Percentiles rank a stretch among this genome's conserved stretches.
Evolutionary conservation across 2,888 invertebrate genomes (phyloP).

Genomic region (Formica aserva): DNA sequence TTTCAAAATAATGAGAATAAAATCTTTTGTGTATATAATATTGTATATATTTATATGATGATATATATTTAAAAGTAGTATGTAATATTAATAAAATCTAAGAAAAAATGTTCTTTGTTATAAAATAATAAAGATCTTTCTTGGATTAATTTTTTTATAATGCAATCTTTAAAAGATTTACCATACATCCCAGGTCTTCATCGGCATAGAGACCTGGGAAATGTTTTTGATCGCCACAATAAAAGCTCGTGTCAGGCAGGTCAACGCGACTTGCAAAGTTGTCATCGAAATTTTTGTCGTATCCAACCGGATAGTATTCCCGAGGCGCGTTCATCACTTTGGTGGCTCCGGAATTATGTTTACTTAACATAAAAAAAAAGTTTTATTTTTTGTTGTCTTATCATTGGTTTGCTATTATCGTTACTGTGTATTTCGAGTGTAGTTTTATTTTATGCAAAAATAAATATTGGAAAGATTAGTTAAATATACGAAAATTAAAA

Average conservation of each 20-base stretch:
- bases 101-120: no score
- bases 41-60: not conserved
- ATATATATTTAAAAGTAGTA: not conserved
- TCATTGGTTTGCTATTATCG: not conserved
- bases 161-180: conserved; percentile 84
- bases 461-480: not conserved
- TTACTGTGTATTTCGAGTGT: not conserved
- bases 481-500: not conserved
- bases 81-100: not conserved
- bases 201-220: conserved; percentile 96
- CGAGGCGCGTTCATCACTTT: conserved; percentile 96
- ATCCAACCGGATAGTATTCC: conserved; percentile 95
- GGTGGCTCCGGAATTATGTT: conserved; percentile 81
- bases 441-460: not conserved
- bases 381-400: not conserved
- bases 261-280: conserved; percentile 94
- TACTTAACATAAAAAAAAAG: conserved; percentile 51
- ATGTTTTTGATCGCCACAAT: conserved; percentile 95
- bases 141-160: not conserved
- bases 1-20: not conserved
- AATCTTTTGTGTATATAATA: not conserved
- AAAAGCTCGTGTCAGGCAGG: conserved; percentile 93
- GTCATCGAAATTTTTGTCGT: conserved; percentile 96
- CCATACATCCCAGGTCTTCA: conserved; percentile 96
- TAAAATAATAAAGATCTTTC: not conserved